Conservation (phyloP, 2,113 vertebrate genomes). For the Athene cunicularia region DNA sequence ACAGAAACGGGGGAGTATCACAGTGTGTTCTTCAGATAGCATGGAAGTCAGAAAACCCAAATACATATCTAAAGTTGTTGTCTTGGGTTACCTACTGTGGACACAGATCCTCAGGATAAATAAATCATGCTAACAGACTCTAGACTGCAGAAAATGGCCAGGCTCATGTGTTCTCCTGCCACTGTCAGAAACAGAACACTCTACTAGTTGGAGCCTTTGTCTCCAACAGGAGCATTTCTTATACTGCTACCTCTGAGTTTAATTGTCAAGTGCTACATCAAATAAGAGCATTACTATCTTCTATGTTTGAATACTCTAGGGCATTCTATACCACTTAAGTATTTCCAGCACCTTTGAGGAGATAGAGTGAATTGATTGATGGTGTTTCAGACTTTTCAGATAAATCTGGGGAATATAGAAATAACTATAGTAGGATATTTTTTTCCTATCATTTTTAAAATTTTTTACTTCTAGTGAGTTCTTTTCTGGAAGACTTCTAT, state of each 20-base stretch:
- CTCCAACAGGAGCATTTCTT: background rate
- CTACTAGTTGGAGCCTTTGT: background rate
- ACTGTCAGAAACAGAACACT: background rate
- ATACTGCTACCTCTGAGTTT: background rate
- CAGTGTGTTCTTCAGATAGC: background rate
- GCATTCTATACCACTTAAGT: background rate
- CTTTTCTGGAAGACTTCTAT: background rate
- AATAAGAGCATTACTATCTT: background rate
- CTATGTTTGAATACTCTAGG: background rate
- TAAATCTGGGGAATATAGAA: background rate
- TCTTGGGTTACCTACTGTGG: background rate
- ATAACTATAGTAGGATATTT: background rate
- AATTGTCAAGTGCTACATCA: background rate
- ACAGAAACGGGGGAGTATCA: background rate
- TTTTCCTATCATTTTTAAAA: background rate
- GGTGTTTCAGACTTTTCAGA: background rate
- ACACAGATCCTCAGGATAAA: slow-evolving; percentile 9
- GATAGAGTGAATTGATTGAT: background rate
- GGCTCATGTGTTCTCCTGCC: background rate
- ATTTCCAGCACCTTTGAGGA: background rate
- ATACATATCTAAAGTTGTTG: background rate
- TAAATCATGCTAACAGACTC: background rate
- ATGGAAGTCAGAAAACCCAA: background rate
- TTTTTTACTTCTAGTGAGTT: background rate
- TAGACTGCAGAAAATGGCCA: background rate